Conservation (phyloP, 2,113 vertebrate genomes). For the Tangachromis dhanisi region DNA sequence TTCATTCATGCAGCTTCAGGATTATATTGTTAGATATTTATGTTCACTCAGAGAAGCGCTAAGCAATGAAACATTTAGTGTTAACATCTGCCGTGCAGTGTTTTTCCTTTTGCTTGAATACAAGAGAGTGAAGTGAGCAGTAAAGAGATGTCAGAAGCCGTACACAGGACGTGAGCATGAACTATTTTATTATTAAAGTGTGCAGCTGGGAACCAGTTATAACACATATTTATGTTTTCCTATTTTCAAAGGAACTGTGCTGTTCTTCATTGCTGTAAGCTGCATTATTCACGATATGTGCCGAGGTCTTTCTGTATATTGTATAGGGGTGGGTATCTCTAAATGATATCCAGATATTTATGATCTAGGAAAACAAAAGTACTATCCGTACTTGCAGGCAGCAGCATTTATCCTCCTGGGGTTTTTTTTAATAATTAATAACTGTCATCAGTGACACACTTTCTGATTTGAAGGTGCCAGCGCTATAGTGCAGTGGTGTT, state of each 20-base stretch:
- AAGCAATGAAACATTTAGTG: not conserved
- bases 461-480: not conserved
- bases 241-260: not conserved
- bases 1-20: not conserved
- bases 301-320: not conserved
- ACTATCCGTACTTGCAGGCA: not conserved
- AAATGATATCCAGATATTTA: not conserved
- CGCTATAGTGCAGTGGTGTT: not conserved
- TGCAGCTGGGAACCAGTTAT: not conserved
- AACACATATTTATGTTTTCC: not conserved
- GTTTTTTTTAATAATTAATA: accelerated
- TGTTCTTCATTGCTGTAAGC: slow-evolving; percentile 11
- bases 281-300: slow-evolving; percentile 20
- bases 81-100: not conserved
- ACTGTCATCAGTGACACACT: not conserved
- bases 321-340: not conserved
- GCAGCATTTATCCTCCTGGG: not conserved
- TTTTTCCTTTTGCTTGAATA: not conserved
- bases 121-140: not conserved
- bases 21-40: not conserved
- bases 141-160: not conserved
- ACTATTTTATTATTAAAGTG: not conserved
- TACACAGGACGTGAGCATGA: not conserved
- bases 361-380: not conserved
- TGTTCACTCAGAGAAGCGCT: not conserved